These are phyloP conservation scores for Ypsolopha scabrella DNA, from an alignment of 2,888 invertebrate genomes.

Conservation along the genomic window DNA sequence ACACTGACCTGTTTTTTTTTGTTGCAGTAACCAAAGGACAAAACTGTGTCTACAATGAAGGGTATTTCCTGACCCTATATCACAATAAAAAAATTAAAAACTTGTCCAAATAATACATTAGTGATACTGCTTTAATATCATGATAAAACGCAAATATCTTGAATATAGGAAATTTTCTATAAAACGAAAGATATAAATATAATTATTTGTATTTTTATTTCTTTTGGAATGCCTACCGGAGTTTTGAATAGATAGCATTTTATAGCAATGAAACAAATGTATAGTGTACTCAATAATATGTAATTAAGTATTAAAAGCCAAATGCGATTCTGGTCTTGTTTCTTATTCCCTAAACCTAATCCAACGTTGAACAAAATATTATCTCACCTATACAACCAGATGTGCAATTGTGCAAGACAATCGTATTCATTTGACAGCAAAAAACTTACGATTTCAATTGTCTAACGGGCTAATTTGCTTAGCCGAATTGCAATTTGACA, in stretches of 20 bases:
- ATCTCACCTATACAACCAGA: too few species aligned
- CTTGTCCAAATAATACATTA: constrained; percentile 67
- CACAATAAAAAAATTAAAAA: constrained; percentile 51
- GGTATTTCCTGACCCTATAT: constrained; percentile 40
- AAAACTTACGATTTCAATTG: too few species aligned
- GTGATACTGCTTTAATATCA: constrained; percentile 71
- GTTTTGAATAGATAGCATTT: constrained; percentile 70
- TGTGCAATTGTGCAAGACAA: too few species aligned
- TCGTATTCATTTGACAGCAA: too few species aligned
- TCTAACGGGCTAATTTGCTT: too few species aligned
- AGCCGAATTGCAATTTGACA: too few species aligned
- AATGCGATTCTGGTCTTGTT: constrained; percentile 46
- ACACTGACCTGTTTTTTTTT: constrained; percentile 13
- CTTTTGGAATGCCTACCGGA: constrained; percentile 66
- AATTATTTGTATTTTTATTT: constrained; percentile 60
- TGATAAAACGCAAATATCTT: constrained; percentile 65
- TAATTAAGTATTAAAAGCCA: constrained; percentile 70
- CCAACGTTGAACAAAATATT: too few species aligned
- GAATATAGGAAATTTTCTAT: constrained; percentile 67
- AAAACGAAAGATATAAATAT: constrained; percentile 52
- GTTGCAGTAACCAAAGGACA: constrained; percentile 55
- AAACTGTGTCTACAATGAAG: constrained; percentile 22
- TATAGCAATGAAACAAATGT: constrained; percentile 69
- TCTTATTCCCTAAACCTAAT: constrained; percentile 10
- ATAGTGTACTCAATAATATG: constrained; percentile 68